A percentile compares a stretch with the other conserved stretches of the same genome.
phyloP scores from a whole-genome alignment of 2,888 invertebrate genomes.

The Mactromeris polynyma region DNA sequence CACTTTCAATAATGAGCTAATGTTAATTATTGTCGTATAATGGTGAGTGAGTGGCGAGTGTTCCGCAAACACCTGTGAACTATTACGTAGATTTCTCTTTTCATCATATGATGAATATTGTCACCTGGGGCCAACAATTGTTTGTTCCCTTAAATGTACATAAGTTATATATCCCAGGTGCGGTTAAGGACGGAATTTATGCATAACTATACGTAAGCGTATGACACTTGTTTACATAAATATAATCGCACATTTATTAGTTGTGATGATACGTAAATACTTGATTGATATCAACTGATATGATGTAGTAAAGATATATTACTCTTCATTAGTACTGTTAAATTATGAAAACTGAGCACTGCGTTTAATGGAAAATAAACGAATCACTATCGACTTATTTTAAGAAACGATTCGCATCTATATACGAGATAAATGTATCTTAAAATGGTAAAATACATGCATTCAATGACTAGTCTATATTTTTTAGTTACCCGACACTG shows the following conservation, averaged over 20 bases:
- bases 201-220: background rate
- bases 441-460: too few relatives aligned
- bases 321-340: background rate
- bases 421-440: too few relatives aligned
- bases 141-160: constrained; percentile 2
- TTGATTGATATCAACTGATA: background rate
- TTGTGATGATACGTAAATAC: constrained; percentile 3
- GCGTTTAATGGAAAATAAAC: background rate
- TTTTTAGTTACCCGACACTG: too few relatives aligned
- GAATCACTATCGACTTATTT: too few relatives aligned
- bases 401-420: too few relatives aligned
- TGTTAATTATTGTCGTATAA: constrained; percentile 1
- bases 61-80: constrained; percentile 3
- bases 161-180: background rate
- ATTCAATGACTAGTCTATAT: too few relatives aligned
- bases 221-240: constrained; percentile 9
- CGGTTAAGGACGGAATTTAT: background rate
- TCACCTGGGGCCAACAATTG: background rate
- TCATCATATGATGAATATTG: background rate
- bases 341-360: background rate
- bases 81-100: background rate
- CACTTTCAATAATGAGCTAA: constrained; percentile 14
- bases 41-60: background rate
- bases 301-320: background rate
- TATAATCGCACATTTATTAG: constrained; percentile 5